Base-by-base conservation (phyloP, 1,140 invertebrate genomes). In the Fopius arisanus region DNA sequence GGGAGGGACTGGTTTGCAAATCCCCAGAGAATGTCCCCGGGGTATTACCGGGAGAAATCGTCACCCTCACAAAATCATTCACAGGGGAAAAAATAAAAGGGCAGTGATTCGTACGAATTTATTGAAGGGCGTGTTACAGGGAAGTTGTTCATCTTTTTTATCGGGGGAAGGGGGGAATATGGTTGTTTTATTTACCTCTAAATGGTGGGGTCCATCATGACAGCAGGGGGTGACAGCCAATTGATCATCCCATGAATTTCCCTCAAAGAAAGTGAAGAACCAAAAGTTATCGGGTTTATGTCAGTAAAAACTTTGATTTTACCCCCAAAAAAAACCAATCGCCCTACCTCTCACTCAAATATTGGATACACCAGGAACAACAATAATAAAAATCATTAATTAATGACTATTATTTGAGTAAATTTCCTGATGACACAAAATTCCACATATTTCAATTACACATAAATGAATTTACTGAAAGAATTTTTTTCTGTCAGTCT, bases 41-140 rank as follows among this genome's bases (percentile, higher is more conserved):
- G 7, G 70, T 23, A 37, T 37, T 40, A 3, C n/a, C 7, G 14
- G 62, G 59, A 19, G 26, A 33, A 19, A 23, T 62, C 40, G 29
- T 26, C 51, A 26, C 69, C 69, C 40, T 37, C 70, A 28, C 54
- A 3, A 63, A 63, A 23, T 67, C n/a, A 23, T 41, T 21, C 21
- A 51, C 33, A 26, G 48, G 65, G 65, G 65, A 67, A 19, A 51
- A 72, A 73, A 68, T 68, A 73, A 73, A 73, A 67, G 66, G 48
- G 43, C 65, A 73, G 75, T 79, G 76, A 82, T 82, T 82, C 78
- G 78, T 76, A 74, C 74, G 72, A 81, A 78, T 80, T 82, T 68
- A 48, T 63, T 63, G 19, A 23, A 31, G 29, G 31, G 5, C 3
- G 33, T 41, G 40, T n/a, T 37, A 48, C n/a, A 28, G 51, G 29